phyloP scores from a whole-genome alignment of 1,140 invertebrate genomes.

The Vollenhovia emeryi region DNA sequence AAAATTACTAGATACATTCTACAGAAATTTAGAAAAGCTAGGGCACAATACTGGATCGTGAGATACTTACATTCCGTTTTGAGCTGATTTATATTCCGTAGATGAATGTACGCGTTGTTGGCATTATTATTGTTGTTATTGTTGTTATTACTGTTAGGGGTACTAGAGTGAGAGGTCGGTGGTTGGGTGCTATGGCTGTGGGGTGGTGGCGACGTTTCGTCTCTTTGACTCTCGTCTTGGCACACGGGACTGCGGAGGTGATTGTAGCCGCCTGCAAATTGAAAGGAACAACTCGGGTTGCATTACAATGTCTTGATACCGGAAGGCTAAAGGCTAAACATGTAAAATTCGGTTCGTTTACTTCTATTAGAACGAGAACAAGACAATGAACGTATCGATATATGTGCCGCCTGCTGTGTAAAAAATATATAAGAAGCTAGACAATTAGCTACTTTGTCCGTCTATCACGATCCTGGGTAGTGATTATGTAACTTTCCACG shows the following conservation, averaged over 20 bases:
- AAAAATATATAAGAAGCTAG: neutral
- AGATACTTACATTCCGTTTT: conserved; percentile 82
- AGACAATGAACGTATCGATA: neutral
- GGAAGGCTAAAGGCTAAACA: no score
- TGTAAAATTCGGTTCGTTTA: neutral
- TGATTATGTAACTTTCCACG: no score
- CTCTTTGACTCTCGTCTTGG: conserved; percentile 85
- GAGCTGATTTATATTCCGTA: conserved; percentile 83
- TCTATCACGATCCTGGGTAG: neutral
- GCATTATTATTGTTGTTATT: conserved; percentile 82
- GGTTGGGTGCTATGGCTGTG: conserved; percentile 81
- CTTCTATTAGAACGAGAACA: neutral
- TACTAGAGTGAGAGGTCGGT: conserved; percentile 79
- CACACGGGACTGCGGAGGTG: conserved; percentile 86
- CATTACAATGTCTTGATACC: neutral
- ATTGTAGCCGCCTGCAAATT: conserved; percentile 85
- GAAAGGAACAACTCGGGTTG: neutral
- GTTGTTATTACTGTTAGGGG: conserved; percentile 78
- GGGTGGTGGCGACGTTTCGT: conserved; percentile 85
- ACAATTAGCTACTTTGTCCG: neutral
- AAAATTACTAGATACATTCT: neutral
- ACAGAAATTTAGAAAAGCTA: neutral
- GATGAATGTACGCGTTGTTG: conserved; percentile 82
- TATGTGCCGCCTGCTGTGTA: neutral
- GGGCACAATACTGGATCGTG: neutral